A percentile compares a stretch with the other conserved stretches of the same genome.
phyloP scores from a whole-genome alignment of 1,140 invertebrate genomes.

The Leptopilina boulardi region DNA sequence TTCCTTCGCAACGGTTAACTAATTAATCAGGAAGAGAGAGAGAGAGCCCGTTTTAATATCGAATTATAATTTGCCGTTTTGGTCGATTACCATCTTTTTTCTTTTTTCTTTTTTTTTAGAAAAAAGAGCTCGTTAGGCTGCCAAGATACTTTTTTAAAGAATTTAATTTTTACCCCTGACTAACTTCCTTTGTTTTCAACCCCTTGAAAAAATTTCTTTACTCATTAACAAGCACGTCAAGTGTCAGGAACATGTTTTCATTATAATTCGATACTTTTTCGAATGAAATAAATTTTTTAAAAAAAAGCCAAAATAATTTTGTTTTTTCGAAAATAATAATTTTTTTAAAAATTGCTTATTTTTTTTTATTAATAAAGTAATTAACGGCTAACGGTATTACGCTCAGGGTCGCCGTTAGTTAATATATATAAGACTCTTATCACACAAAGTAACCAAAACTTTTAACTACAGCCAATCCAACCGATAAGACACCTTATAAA shows the following conservation, averaged over 20 bases:
- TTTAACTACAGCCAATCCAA: constrained; percentile 54
- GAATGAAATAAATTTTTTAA: not conserved
- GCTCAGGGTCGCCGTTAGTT: constrained; percentile 10
- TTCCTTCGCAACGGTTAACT: constrained; percentile 12
- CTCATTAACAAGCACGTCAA: constrained; percentile 3
- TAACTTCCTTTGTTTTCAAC: not conserved
- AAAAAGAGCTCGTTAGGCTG: constrained; percentile 19
- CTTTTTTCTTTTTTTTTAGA: too few species aligned
- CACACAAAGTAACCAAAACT: constrained; percentile 59
- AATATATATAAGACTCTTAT: constrained; percentile 54
- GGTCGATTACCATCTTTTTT: not conserved
- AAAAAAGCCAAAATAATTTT: not conserved
- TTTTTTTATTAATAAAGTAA: not conserved
- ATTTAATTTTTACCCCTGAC: constrained; percentile 15
- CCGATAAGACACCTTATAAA: constrained; percentile 59
- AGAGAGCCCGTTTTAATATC: not conserved
- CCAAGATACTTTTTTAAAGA: constrained; percentile 22
- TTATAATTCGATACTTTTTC: not conserved
- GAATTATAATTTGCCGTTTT: constrained; percentile 23
- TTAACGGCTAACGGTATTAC: not conserved
- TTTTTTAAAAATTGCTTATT: not conserved
- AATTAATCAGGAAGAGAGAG: constrained; percentile 26
- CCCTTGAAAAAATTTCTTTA: not conserved
- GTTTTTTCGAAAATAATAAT: not conserved
- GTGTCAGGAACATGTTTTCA: not conserved